Evolutionary conservation across 2,888 invertebrate genomes (phyloP).

Genomic region (Machimus rusticus): DNA sequence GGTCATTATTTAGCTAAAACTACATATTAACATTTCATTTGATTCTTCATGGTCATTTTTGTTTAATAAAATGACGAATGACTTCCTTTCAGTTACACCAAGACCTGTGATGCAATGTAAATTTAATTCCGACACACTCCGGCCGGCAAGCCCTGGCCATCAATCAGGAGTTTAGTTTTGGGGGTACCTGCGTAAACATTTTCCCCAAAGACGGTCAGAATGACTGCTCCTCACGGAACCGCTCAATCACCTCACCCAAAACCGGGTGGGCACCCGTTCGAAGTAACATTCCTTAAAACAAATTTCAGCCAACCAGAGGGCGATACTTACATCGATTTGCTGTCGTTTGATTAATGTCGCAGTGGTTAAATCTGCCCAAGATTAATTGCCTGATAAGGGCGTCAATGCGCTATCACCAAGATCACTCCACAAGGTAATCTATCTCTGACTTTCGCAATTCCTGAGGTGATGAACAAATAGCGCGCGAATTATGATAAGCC

Average conservation of each 20-base stretch:
- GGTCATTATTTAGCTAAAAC: neutral
- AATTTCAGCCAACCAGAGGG: neutral
- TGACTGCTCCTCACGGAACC: neutral
- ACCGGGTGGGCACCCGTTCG: neutral
- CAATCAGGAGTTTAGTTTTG: neutral
- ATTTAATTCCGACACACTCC: neutral
- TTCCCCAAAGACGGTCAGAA: neutral
- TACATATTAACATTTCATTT: neutral
- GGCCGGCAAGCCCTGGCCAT: neutral
- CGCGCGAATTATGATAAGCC: neutral
- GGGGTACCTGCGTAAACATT: neutral
- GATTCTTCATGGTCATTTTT: neutral
- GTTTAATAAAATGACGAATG: neutral
- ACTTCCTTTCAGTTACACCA: neutral
- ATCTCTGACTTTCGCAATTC: neutral
- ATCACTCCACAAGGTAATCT: conserved; percentile 36
- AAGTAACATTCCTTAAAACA: neutral
- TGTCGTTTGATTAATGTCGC: conserved; percentile 42
- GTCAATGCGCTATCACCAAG: conserved; percentile 34
- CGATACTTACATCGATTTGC: conserved; percentile 20
- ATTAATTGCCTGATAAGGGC: conserved; percentile 43
- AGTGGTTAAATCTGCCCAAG: conserved; percentile 39
- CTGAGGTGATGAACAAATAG: neutral
- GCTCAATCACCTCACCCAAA: neutral
- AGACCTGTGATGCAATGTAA: neutral